phyloP scores from a whole-genome alignment of 2,888 invertebrate species.

The Graphium colonna region DNA sequence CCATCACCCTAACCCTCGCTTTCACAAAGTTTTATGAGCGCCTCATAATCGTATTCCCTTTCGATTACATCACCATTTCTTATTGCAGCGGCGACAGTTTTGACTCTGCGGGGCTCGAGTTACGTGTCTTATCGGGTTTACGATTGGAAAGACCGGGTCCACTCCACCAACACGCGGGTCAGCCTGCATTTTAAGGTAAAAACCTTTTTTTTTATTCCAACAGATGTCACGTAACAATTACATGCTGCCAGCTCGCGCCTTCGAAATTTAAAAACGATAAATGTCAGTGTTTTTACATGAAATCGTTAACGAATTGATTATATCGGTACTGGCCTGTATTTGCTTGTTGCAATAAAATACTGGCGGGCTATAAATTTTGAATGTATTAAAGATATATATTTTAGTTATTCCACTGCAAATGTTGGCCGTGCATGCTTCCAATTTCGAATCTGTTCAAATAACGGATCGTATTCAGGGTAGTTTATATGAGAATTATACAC shows the following conservation, averaged over 20 bases:
- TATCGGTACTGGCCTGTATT: too few species aligned
- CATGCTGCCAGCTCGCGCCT: neutral
- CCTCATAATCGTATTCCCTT: conserved; percentile 14
- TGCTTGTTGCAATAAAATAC: too few species aligned
- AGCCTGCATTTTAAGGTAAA: conserved; percentile 92
- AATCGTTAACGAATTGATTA: too few species aligned
- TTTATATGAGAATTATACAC: neutral
- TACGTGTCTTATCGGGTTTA: conserved; percentile 96
- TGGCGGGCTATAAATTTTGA: too few species aligned
- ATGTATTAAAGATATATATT: too few species aligned
- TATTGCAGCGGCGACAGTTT: conserved; percentile 87
- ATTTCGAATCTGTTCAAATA: too few species aligned
- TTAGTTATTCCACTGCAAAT: too few species aligned
- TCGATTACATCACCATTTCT: conserved; percentile 25
- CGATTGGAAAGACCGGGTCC: conserved; percentile 94
- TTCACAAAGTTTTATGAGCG: conserved; percentile 26
- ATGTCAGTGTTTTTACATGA: too few species aligned
- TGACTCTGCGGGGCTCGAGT: conserved; percentile 93
- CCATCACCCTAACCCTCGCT: conserved; percentile 15
- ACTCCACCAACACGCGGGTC: conserved; percentile 91
- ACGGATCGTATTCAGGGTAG: neutral
- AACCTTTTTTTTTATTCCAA: conserved; percentile 18
- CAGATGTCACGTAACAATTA: conserved; percentile 18
- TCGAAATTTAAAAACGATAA: neutral
- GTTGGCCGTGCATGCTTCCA: too few species aligned